Evolutionary conservation across 2,888 invertebrate species (phyloP), one percentile per base, ranked within the genome.

Genomic region (Latrodectus hesperus): DNA sequence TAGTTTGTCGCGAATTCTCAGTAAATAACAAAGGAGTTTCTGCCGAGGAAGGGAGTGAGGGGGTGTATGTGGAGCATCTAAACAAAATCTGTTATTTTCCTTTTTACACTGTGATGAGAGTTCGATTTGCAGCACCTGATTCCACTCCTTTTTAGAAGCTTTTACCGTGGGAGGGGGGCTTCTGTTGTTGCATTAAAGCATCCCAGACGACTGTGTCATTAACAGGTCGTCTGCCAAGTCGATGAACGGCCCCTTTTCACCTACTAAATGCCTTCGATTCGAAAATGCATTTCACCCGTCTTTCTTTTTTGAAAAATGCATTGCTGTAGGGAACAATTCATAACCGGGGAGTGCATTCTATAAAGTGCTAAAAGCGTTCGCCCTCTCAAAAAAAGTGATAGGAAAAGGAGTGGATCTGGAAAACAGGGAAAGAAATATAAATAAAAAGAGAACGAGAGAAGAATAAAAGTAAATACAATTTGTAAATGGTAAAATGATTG

Each of bases 241-340:
- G 14, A 12, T 22, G 74, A 26, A 73, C 73, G 67, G 26, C 81
- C 74, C 81, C 67, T 51, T 76, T 71, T 16, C 22, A 71, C 38
- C 38, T 14, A 71, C 38, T 83, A 83, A 83, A 76, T 51, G 83
- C n/a, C 70, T 83, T 83, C 75, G 76, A 76, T 83, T 83, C 71
- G 76, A 83, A 83, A 83, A 83, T 83, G 83, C 83, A 71, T 83
- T 76, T 83, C 67, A 67, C 73, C 81, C 74, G 49, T 67, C 72
- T 72, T 38, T 38, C 16, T 10, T 60, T 60, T n/a, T 60, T 60
- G 12, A 16, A 60, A 60, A 60, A 60, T 60, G 10, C 60, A 60
- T 8, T 4, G 60, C n/a, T 60, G 10, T 67, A 22, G 79, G 64
- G 73, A 81, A 81, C 73, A 73, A 67, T 81, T 81, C 74, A 81